phyloP scores from a whole-genome alignment of 92 coral and sea anemone genomes.

The Epizoanthus ramosus region DNA sequence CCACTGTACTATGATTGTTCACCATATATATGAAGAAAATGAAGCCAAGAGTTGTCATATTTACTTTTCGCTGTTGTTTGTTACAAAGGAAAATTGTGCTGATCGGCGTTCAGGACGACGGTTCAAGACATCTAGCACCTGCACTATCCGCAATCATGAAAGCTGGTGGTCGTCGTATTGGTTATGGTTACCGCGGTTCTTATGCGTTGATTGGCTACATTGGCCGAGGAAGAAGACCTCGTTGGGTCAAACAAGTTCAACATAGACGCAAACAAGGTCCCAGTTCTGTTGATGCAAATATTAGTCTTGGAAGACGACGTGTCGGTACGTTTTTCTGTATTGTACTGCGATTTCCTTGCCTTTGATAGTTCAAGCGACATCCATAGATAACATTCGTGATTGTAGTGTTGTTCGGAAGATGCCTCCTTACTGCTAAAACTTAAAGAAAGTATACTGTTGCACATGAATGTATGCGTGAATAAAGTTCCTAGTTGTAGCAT shows the following conservation, averaged over 20 bases:
- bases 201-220: slow-evolving; percentile 47
- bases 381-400: too few species aligned
- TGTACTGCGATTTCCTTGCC: too few species aligned
- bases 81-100: slow-evolving; percentile 42
- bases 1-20: too few species aligned
- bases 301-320: slow-evolving; percentile 8
- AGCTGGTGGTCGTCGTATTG: slow-evolving; percentile 16
- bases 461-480: too few species aligned
- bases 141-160: not conserved
- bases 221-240: slow-evolving; percentile 36
- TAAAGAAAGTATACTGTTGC: too few species aligned
- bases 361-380: too few species aligned
- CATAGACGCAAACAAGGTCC: slow-evolving; percentile 28
- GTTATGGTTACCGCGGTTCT: slow-evolving; percentile 44
- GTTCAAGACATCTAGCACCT: slow-evolving; percentile 37
- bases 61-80: not conserved
- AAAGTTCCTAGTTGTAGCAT: too few species aligned
- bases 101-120: slow-evolving; percentile 49
- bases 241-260: slow-evolving; percentile 42
- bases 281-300: slow-evolving; percentile 32
- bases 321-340: not conserved
- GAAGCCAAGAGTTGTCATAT: too few species aligned
- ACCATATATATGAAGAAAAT: too few species aligned
- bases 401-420: too few species aligned
- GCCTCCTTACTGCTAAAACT: too few species aligned